Evolutionary conservation across 2,113 vertebrate species (phyloP), one percentile per base, ranked within the genome.

Genomic region (Ammodytes dubius): DNA sequence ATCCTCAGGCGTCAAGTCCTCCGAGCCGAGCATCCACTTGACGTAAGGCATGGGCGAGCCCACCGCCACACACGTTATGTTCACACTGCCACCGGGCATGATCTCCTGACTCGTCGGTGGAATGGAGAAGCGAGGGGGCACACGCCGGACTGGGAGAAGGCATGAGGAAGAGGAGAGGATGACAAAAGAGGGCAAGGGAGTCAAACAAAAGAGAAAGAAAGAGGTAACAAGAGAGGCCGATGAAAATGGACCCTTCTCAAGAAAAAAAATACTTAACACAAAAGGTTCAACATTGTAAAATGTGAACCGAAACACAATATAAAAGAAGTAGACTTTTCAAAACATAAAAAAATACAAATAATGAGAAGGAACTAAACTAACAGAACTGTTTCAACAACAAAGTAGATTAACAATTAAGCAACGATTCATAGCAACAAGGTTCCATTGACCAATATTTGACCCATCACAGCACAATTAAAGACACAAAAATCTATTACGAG

Each of bases 401-500:
- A 96, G 97, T 95, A 96, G 90, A 97, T 94, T 97, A 97, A 99
- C 97, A 98, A 94, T 94, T 95, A 98, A 99, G 98, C 98, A 95
- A 86, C 96, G 96, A 96, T 96, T 97, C 97, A 98, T 97, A 98
- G 97, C 98, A 97, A 98, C 96, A 97, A 97, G 97, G 97, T 97
- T 98, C 96, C 96, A 96, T 96, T 95, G 96, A 97, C 97, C 97
- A 97, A 97, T 93, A 96, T 96, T 96, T 95, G 95, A 96, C 97
- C 97, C 97, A 97, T 97, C 97, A 97, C 97, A 97, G 97, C 97
- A 98, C 97, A 96, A 95, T 96, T 96, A 97, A 95, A 95, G 94
- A 97, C 98, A 99, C 98, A 99, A 99, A 99, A 99, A 99, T 99
- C 98, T 99, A 99, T 99, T 99, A 99, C 95, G 91, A 94, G 97